phyloP scores from a whole-genome alignment of 2,888 invertebrate genomes.

The Macropis europaea region DNA sequence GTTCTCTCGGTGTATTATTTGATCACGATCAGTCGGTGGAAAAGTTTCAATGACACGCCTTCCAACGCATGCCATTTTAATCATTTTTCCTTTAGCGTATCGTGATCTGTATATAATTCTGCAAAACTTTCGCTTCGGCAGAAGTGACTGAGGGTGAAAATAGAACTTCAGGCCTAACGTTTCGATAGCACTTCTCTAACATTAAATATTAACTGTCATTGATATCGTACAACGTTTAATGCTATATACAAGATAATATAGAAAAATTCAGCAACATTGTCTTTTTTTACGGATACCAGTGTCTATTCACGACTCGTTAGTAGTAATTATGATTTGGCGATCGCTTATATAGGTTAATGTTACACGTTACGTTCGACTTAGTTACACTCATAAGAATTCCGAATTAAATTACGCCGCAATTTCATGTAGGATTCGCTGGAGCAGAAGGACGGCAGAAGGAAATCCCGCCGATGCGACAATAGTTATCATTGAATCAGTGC shows the following conservation, averaged over 20 bases:
- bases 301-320: neutral
- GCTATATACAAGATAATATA: slow-evolving; percentile 53
- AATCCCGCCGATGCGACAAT: slow-evolving; percentile 48
- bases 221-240: slow-evolving; percentile 65
- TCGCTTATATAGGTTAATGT: slow-evolving; percentile 16
- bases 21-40: neutral
- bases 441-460: slow-evolving; percentile 58
- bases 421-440: slow-evolving; percentile 48
- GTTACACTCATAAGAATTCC: slow-evolving; percentile 7
- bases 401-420: slow-evolving; percentile 23
- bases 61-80: neutral
- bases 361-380: neutral
- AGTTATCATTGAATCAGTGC: slow-evolving; percentile 33
- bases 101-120: neutral
- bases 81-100: neutral
- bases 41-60: neutral
- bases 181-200: slow-evolving; percentile 39
- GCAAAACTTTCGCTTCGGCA: neutral
- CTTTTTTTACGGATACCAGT: slow-evolving; percentile 5
- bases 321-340: neutral
- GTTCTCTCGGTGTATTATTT: neutral
- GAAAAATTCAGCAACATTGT: slow-evolving; percentile 38
- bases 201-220: slow-evolving; percentile 52
- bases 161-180: slow-evolving; percentile 35
- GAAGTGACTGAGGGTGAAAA: slow-evolving; percentile 24